Evolutionary conservation across 2,888 invertebrate species (phyloP).

Genomic region (Eulithis prunata): DNA sequence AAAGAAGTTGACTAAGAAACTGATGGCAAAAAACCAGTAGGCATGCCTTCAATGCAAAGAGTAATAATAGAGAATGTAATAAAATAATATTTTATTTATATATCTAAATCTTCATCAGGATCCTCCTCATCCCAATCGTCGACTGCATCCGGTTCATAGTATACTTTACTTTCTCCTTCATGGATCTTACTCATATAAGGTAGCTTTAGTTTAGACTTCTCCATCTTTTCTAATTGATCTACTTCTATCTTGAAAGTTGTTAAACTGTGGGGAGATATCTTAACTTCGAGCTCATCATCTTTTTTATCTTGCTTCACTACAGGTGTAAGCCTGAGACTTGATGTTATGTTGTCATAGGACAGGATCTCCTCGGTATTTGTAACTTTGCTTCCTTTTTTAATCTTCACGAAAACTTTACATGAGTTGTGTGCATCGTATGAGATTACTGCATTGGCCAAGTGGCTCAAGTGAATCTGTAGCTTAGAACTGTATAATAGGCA

Average conservation of each 20-base stretch:
- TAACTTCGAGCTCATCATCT: constrained; percentile 65
- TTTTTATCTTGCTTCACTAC: constrained; percentile 57
- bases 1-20: no score
- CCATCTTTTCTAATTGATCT: constrained; percentile 85
- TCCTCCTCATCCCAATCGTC: constrained; percentile 95
- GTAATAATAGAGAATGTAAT: no score
- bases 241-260: constrained; percentile 87
- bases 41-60: no score
- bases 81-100: constrained; percentile 59
- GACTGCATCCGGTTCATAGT: constrained; percentile 90
- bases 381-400: constrained; percentile 83
- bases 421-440: constrained; percentile 56
- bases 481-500: constrained; percentile 70
- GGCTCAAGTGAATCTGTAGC: constrained; percentile 71
- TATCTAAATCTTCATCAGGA: constrained; percentile 93
- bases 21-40: no score
- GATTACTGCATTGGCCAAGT: constrained; percentile 72
- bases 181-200: constrained; percentile 85
- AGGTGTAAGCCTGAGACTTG: constrained; percentile 56
- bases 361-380: constrained; percentile 72
- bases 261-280: constrained; percentile 68
- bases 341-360: constrained; percentile 61
- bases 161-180: constrained; percentile 85
- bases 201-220: constrained; percentile 84
- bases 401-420: constrained; percentile 62